phyloP scores from a whole-genome alignment of 2,888 invertebrate genomes.

The Malthinus flaveolus region DNA sequence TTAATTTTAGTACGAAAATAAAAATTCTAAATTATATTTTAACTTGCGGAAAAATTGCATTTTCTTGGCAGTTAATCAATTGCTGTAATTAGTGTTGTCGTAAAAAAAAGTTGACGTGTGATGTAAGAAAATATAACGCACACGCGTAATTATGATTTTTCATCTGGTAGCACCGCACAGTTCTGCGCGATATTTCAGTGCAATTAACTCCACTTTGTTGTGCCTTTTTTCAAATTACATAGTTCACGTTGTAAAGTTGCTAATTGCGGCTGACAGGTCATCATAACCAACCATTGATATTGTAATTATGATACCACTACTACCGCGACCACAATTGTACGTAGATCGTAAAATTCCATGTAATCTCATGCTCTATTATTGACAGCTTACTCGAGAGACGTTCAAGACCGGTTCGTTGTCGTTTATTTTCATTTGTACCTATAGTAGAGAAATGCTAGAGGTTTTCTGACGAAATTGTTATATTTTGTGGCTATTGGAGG shows the following conservation, averaged over 20 bases:
- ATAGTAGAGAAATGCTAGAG: background rate
- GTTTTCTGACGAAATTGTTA: no score
- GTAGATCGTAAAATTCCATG: slow-evolving; percentile 1
- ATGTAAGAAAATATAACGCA: no score
- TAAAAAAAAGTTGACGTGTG: background rate
- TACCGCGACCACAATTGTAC: slow-evolving; percentile 8
- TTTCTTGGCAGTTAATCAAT: background rate
- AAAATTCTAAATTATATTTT: background rate
- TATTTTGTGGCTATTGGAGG: no score
- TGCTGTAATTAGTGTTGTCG: background rate
- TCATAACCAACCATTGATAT: slow-evolving; percentile 18
- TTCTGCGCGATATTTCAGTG: no score
- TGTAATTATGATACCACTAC: slow-evolving; percentile 20
- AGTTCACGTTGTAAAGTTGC: background rate
- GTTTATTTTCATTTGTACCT: background rate
- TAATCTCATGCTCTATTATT: background rate
- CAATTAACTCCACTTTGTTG: no score
- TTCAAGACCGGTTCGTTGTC: slow-evolving; percentile 16
- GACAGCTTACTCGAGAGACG: slow-evolving; percentile 15
- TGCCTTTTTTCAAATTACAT: no score
- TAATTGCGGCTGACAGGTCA: slow-evolving; percentile 13
- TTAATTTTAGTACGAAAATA: no score
- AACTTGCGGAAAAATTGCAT: background rate
- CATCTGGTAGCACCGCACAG: no score
- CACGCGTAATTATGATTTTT: no score